Base-by-base conservation (phyloP, 2,888 invertebrate genomes). In the Ophioninae sp. region DNA sequence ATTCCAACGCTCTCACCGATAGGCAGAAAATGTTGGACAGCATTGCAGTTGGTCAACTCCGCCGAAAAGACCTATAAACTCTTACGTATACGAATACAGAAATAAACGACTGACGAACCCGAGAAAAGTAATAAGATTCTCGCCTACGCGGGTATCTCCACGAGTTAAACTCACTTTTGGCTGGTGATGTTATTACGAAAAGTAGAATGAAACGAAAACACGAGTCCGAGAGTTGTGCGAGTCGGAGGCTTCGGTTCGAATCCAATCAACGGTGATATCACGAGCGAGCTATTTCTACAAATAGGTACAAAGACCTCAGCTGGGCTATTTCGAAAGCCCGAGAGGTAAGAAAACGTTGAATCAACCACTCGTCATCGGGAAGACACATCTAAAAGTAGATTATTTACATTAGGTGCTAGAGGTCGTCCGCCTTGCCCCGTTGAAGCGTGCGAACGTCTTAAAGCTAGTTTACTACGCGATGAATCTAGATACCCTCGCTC, bases 41-140 rank as follows among this genome's bases (percentile, higher is more conserved):
- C 13, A 44, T 23, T 44, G 23, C 23, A 62, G 23, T n/a, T 73
- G 6, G 44, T 21, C 20, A 17, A 30, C 30, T 30, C 3, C 30
- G 30, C 30, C 30, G 3, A 30, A 30, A 30, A 30, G 2, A 30
- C 30, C 30, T 30, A 30, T 30, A 30, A 30, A 30, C 30, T 1
- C 30, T 30, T 3, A 30, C 30, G 3, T 30, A 30, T 30, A 30
- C 30, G 30, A 30, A 30, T 30, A 30, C 30, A 30, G 2, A 30
- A 37, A 64, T 41, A 39, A 39, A 41, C 20, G 13, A 21, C 13
- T 72, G 39, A 41, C 61, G 62, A n/a, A 30, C 21, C 21, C 7
- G 62, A 44, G 44, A 73, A 79, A 80, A 74, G 65, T 68, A 74
- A 74, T 74, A 74, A 68, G 68, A 39, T 67, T 44, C 62, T 69